Base-by-base conservation (phyloP, 1,140 invertebrate genomes). In the Drosophila subpulchrella region DNA sequence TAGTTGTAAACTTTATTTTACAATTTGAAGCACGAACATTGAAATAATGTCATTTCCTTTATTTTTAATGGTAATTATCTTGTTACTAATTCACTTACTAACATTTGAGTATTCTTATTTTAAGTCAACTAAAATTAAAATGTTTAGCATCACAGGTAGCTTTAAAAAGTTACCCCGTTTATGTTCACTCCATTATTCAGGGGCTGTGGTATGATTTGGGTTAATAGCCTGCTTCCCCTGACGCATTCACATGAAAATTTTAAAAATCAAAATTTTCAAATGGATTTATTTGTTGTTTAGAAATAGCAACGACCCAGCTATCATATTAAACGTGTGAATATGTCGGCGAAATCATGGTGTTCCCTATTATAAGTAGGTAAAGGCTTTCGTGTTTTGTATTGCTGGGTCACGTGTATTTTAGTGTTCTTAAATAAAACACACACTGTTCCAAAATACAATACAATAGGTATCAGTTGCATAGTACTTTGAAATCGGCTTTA, bases 401-500 rank as follows among this genome's bases (percentile, higher is more conserved):
- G 44, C 44, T 24, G 44, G 20, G 41, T 17, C 41, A 17, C 20
- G 20, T 12, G 17, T 46, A 24, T 46, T 15, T 50, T 30, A 48
- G 24, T 48, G 3, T 10, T 47, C 12, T 32, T 32, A 50, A 50
- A 11, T 50, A 10, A 50, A 32, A 32, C 11, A 11, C 48, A 5
- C 24, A 8, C 24, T 24, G n/a, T 8, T 48, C 13, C 12, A 4
- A 48, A 48, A 48, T 13, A 47, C 44, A 24, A 13, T 13, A 47
- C 12, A 24, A 50, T 34, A 32, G 8, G 27, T 50, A 32, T 50
- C n/a, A 17, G 27, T 32, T 32, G 27, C 10, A 4, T 32, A 50
- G 27, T 32, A 32, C n/a, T 32, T 50, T 50, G n/a, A 34, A 30
- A 41, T 39, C 32, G 11, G 27, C 36, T 30, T 67, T 62, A 13